A percentile compares a stretch with the other conserved stretches of the same genome.
These are phyloP conservation scores for Plagodis pulveraria DNA, from an alignment of 2,888 invertebrate genomes.

Conservation along the genomic window DNA sequence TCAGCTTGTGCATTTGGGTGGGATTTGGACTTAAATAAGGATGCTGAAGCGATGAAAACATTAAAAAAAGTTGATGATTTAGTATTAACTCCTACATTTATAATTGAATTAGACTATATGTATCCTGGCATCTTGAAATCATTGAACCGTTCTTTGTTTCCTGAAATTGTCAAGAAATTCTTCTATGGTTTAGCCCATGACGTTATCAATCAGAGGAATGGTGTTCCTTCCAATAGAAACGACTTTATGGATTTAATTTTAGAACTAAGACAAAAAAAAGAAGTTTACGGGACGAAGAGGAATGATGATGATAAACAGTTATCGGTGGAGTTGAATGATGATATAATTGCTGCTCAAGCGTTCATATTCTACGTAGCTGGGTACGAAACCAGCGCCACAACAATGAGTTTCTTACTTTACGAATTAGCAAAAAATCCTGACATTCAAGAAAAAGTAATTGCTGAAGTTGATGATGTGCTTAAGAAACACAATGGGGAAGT, in stretches of 20 bases:
- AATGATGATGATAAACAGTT: constrained; percentile 27
- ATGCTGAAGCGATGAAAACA: constrained; percentile 26
- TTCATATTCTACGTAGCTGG: constrained; percentile 74
- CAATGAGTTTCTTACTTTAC: constrained; percentile 60
- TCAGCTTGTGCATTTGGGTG: constrained; percentile 56
- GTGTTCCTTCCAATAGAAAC: constrained; percentile 46
- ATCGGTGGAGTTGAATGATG: constrained; percentile 51
- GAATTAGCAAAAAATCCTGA: constrained; percentile 62
- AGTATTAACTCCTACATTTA: constrained; percentile 32
- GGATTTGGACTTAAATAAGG: constrained; percentile 42
- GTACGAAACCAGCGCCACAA: constrained; percentile 72
- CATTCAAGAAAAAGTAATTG: constrained; percentile 59
- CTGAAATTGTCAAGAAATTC: constrained; percentile 38
- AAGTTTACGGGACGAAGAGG: constrained; percentile 38
- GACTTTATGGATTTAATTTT: constrained; percentile 63
- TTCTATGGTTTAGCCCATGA: constrained; percentile 46
- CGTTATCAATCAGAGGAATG: constrained; percentile 49
- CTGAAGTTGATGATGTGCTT: constrained; percentile 56
- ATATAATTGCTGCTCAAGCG: constrained; percentile 64
- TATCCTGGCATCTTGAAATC: constrained; percentile 52
- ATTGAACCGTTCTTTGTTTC: constrained; percentile 45
- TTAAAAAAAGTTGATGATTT: constrained; percentile 35
- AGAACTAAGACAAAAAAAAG: constrained; percentile 48
- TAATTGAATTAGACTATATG: constrained; percentile 51
- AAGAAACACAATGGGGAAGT: constrained; percentile 53